Percentiles rank a stretch among this genome's conserved stretches.
phyloP scores from a whole-genome alignment of 2,797 vertebrate species.

The Lindbergichthys nudifrons region DNA sequence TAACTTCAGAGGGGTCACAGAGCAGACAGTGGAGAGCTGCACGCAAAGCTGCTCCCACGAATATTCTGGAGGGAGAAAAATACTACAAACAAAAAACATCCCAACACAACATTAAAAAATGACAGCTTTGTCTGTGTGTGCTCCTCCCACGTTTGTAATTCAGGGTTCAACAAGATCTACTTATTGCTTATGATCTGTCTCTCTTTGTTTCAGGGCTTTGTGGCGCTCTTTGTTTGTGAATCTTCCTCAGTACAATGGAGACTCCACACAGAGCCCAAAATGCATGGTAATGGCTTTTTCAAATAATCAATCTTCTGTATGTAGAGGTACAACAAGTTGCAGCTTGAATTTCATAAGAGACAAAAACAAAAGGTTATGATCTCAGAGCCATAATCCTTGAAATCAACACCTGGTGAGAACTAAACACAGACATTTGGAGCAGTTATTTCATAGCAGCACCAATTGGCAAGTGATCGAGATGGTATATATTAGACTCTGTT shows the following conservation, averaged over 20 bases:
- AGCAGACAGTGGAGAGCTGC: constrained; percentile 45
- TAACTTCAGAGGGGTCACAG: constrained; percentile 69
- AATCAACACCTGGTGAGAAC: background rate
- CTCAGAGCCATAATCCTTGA: background rate
- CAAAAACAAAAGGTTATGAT: constrained; percentile 8
- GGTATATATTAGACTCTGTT: constrained; percentile 11
- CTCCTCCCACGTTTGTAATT: constrained; percentile 43
- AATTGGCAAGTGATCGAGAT: background rate
- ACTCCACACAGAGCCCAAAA: constrained; percentile 51
- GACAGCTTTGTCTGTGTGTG: constrained; percentile 55
- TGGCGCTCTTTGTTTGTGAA: constrained; percentile 60
- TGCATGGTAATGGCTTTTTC: constrained; percentile 41
- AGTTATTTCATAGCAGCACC: constrained; percentile 3
- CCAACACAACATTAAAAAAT: constrained; percentile 49
- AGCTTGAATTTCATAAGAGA: constrained; percentile 1
- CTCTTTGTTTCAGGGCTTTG: constrained; percentile 67
- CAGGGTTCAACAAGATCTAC: constrained; percentile 55
- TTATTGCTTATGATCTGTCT: constrained; percentile 61
- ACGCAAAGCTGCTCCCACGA: constrained; percentile 30
- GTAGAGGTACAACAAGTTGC: background rate
- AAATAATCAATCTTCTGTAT: constrained; percentile 41
- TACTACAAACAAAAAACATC: constrained; percentile 50
- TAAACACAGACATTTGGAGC: background rate
- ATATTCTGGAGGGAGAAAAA: constrained; percentile 59
- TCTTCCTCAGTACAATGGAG: constrained; percentile 58